phyloP scores from a whole-genome alignment of 2,113 vertebrate species.

The Scalopus aquaticus region DNA sequence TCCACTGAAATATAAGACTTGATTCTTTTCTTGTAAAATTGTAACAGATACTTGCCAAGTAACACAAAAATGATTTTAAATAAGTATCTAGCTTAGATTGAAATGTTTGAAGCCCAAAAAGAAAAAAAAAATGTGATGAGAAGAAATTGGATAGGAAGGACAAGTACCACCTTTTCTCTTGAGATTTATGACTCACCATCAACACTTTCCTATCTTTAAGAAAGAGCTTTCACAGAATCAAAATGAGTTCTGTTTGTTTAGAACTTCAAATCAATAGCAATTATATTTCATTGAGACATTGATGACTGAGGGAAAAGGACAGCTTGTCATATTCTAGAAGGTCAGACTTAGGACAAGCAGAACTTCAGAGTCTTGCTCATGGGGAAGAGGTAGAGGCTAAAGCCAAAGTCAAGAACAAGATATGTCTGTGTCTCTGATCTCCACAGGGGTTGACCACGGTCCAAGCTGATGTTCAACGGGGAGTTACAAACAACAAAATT shows the following conservation, averaged over 20 bases:
- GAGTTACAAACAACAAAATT: not conserved
- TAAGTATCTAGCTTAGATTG: not conserved
- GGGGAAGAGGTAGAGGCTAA: not conserved
- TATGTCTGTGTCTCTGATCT: not conserved
- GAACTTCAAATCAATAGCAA: conserved; percentile 27
- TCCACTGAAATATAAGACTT: not conserved
- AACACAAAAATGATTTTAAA: not conserved
- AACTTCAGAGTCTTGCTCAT: not conserved
- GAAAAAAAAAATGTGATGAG: not conserved
- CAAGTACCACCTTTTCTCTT: not conserved
- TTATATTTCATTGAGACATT: not conserved
- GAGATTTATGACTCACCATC: not conserved
- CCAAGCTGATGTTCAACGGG: not conserved
- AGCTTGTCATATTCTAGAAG: not conserved
- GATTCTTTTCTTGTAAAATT: not conserved
- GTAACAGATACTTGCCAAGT: not conserved
- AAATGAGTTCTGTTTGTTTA: not conserved
- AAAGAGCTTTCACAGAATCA: conserved; percentile 9
- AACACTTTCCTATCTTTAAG: not conserved
- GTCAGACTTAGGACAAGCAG: not conserved
- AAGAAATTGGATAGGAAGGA: not conserved
- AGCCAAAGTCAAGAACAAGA: not conserved
- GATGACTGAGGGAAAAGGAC: not conserved
- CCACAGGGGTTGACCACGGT: not conserved
- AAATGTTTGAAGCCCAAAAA: not conserved